phyloP scores from a whole-genome alignment of 2,113 vertebrate genomes.

The Colistium nudipinnis region DNA sequence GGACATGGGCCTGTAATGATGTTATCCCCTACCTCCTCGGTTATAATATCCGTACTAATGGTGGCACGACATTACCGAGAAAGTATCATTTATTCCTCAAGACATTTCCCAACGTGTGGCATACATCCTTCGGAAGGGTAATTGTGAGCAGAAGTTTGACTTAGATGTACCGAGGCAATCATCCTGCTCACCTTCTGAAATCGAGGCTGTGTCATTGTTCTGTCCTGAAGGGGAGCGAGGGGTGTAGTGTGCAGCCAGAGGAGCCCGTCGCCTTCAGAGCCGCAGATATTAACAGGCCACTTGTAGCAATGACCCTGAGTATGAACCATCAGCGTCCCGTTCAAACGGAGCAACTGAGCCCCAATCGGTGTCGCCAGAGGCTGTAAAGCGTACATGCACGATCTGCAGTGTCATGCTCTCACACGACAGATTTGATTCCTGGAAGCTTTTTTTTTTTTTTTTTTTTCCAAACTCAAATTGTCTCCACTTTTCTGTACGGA shows the following conservation, averaged over 20 bases:
- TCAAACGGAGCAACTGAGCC: constrained; percentile 63
- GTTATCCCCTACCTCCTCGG: constrained; percentile 28
- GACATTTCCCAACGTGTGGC: constrained; percentile 41
- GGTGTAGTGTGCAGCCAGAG: constrained; percentile 38
- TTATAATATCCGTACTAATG: constrained; percentile 47
- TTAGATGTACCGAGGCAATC: constrained; percentile 59
- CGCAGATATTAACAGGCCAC: constrained; percentile 56
- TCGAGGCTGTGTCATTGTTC: constrained; percentile 52
- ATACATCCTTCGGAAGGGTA: constrained; percentile 53
- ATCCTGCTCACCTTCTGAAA: constrained; percentile 57
- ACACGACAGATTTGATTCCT: constrained; percentile 25
- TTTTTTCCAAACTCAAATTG: no score
- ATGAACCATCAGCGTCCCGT: constrained; percentile 43
- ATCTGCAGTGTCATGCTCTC: constrained; percentile 20
- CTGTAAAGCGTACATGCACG: constrained; percentile 42
- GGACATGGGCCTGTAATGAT: constrained; percentile 46
- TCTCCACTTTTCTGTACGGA: constrained; percentile 21
- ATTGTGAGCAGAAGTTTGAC: constrained; percentile 52
- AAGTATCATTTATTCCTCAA: constrained; percentile 48
- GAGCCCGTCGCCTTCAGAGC: constrained; percentile 51
- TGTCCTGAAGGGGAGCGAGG: constrained; percentile 49
- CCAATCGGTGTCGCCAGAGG: constrained; percentile 41
- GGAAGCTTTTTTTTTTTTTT: not conserved
- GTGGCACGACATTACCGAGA: constrained; percentile 34
- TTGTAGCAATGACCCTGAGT: constrained; percentile 48